A percentile compares a stretch with the other conserved stretches of the same genome.
phyloP scores from a whole-genome alignment of 2,888 invertebrate species.

The Nezara viridula region DNA sequence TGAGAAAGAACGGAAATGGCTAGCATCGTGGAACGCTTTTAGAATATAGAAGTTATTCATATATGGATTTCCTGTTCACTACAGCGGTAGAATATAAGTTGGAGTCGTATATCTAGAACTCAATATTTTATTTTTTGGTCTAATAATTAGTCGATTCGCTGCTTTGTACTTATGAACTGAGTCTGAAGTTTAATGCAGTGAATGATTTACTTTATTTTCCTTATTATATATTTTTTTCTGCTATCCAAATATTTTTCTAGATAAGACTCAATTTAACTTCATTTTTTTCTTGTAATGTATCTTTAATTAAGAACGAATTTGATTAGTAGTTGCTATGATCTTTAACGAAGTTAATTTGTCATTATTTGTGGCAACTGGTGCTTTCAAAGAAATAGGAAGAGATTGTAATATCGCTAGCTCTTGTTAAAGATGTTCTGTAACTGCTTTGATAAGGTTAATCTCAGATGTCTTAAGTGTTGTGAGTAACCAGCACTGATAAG shows the following conservation, averaged over 20 bases:
- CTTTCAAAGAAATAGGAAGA: background rate
- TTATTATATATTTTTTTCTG: too few relatives aligned
- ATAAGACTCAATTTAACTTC: too few relatives aligned
- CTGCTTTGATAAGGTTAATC: background rate
- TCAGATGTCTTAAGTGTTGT: background rate
- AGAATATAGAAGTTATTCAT: background rate
- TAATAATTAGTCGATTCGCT: too few relatives aligned
- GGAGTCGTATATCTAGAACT: background rate
- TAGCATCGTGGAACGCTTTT: too few relatives aligned
- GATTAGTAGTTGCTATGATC: too few relatives aligned
- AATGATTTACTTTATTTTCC: too few relatives aligned
- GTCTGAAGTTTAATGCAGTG: too few relatives aligned
- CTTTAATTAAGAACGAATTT: too few relatives aligned
- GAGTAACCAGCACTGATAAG: constrained; percentile 14
- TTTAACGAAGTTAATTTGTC: background rate
- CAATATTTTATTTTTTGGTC: too few relatives aligned
- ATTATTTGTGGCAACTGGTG: background rate
- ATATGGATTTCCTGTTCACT: background rate
- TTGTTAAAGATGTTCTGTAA: background rate
- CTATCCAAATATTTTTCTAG: too few relatives aligned
- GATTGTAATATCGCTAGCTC: background rate
- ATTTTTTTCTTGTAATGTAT: too few relatives aligned
- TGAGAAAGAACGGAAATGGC: background rate
- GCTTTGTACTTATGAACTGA: too few relatives aligned
- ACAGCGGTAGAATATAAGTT: background rate